Conservation (phyloP, 2,113 vertebrate species). For the Oriolus oriolus region DNA sequence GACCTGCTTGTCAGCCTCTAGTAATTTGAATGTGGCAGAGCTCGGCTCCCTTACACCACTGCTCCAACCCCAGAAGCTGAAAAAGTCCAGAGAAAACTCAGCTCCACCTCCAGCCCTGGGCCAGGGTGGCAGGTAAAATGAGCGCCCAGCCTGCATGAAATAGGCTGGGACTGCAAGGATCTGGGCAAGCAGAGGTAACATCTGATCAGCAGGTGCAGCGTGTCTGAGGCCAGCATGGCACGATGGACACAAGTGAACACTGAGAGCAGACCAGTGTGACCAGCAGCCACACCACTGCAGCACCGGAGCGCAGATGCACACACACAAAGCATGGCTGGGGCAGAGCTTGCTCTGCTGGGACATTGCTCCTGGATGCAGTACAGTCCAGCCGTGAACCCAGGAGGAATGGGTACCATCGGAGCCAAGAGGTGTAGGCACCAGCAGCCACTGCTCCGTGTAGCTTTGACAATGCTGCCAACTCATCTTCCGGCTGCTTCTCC, state of each 20-base stretch:
- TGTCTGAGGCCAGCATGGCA: not conserved
- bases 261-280: not conserved
- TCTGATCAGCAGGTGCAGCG: rapidly evolving
- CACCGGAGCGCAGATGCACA: not conserved
- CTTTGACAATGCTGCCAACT: not conserved
- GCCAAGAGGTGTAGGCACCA: not conserved
- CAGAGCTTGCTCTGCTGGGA: not conserved
- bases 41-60: rapidly evolving
- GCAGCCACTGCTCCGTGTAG: not conserved
- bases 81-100: not conserved
- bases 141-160: not conserved
- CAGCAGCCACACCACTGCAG: not conserved
- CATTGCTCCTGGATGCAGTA: not conserved
- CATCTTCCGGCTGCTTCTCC: not conserved
- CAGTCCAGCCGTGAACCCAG: rapidly evolving
- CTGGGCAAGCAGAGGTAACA: not conserved
- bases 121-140: not conserved
- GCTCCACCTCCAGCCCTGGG: not conserved
- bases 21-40: not conserved
- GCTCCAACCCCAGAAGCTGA: not conserved
- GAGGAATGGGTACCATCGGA: rapidly evolving
- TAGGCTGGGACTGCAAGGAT: not conserved
- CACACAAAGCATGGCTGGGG: not conserved
- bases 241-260: rapidly evolving
- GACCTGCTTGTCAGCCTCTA: not conserved